Conservation (phyloP, 2,797 vertebrate genomes). For the Neoniphon sammara region DNA sequence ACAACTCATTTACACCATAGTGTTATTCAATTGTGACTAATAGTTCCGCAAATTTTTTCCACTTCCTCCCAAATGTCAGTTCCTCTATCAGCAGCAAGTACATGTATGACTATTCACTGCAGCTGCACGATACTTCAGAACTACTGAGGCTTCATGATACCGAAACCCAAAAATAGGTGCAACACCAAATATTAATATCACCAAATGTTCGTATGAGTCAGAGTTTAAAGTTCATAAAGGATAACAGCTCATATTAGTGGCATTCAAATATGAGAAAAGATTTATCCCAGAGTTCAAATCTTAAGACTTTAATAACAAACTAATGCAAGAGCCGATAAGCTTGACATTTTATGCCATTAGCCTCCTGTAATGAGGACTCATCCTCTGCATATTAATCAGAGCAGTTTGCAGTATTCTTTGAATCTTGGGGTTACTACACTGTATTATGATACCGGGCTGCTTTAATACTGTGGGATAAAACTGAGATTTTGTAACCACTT, state of each 20-base stretch:
- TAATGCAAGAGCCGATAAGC: too few species aligned
- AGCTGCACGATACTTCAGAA: background rate
- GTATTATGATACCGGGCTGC: background rate
- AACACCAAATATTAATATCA: background rate
- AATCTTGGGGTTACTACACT: background rate
- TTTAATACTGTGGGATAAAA: background rate
- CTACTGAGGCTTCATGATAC: too few species aligned
- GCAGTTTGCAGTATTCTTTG: background rate
- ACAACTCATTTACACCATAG: conserved; percentile 32
- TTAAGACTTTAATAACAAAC: background rate
- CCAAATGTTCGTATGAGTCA: background rate
- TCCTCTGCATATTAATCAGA: too few species aligned
- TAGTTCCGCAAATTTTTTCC: conserved; percentile 53
- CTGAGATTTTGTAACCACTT: background rate
- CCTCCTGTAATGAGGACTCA: too few species aligned
- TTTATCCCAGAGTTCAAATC: background rate
- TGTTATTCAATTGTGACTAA: conserved; percentile 58
- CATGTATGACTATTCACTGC: conserved; percentile 28
- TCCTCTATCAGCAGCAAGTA: conserved; percentile 23
- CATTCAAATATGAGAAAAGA: background rate
- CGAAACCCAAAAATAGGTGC: background rate
- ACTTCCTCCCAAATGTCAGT: conserved; percentile 57
- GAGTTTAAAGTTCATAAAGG: background rate
- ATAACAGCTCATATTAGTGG: background rate
- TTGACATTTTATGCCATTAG: too few species aligned